These are phyloP conservation scores for Chauna torquata DNA, from an alignment of 2,113 vertebrate species.

Conservation along the genomic window DNA sequence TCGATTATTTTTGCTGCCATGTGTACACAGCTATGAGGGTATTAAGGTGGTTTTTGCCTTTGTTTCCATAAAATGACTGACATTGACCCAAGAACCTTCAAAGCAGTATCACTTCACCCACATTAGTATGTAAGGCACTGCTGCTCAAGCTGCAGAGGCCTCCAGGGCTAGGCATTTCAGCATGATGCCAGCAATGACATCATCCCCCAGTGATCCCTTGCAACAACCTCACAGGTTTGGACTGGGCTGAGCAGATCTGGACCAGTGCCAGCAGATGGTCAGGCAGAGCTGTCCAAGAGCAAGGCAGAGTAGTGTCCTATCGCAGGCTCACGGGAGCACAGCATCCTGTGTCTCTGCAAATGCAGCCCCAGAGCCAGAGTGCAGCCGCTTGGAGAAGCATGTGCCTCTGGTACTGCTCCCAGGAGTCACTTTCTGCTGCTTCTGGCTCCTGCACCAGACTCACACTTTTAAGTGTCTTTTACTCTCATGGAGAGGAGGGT, in stretches of 20 bases:
- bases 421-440: neutral
- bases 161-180: neutral
- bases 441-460: neutral
- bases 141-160: neutral
- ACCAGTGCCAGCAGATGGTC: neutral
- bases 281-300: neutral
- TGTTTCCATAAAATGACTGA: neutral
- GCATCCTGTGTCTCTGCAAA: neutral
- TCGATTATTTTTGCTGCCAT: neutral
- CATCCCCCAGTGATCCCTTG: neutral
- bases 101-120: neutral
- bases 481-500: neutral
- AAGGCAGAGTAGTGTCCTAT: neutral
- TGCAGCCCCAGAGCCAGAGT: accelerated
- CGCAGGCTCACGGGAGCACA: accelerated
- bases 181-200: neutral
- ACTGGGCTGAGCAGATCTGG: neutral
- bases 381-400: neutral
- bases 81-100: neutral
- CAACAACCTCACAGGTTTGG: neutral
- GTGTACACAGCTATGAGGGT: neutral
- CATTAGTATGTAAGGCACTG: neutral
- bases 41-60: neutral
- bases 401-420: neutral
- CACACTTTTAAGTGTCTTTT: neutral